Evolutionary conservation across 2,797 vertebrate genomes (phyloP).

Genomic region (Macropodus opercularis): DNA sequence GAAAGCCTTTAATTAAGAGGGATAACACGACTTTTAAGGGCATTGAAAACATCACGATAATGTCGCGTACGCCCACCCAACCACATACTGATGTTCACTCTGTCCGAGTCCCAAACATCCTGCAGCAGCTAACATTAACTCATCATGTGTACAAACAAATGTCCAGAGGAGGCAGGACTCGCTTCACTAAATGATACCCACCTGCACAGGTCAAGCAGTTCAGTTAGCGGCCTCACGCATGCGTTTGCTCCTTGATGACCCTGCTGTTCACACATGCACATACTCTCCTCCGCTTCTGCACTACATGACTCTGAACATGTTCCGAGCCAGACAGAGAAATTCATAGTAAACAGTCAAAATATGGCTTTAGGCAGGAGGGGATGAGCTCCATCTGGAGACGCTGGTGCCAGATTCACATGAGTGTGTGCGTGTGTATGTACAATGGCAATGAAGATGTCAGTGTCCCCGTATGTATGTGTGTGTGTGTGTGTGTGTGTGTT

Average conservation of each 20-base stretch:
- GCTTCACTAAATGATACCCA: conserved; percentile 81
- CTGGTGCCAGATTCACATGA: conserved; percentile 39
- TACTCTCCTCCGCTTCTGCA: conserved; percentile 41
- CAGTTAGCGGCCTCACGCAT: conserved; percentile 43
- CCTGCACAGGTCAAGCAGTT: conserved; percentile 84
- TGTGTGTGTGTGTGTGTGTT: conserved; percentile 64
- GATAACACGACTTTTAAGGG: conserved; percentile 56
- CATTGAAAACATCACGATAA: conserved; percentile 44
- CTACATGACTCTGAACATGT: conserved; percentile 59
- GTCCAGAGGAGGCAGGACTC: conserved; percentile 71
- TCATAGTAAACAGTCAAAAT: conserved; percentile 65
- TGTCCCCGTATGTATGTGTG: conserved; percentile 49
- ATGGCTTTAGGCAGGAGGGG: conserved; percentile 51
- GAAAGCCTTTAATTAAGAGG: conserved; percentile 54
- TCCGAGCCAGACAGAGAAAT: conserved; percentile 62
- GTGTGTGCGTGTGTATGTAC: conserved; percentile 23
- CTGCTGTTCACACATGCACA: conserved; percentile 14
- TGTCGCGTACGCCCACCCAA: conserved; percentile 43
- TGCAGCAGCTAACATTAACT: conserved; percentile 87
- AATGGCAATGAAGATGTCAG: conserved; percentile 64
- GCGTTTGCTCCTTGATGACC: conserved; percentile 31
- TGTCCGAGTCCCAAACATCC: conserved; percentile 86
- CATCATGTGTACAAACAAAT: conserved; percentile 92
- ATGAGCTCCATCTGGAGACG: conserved; percentile 71
- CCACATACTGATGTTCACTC: conserved; percentile 73